Percentiles rank a stretch among this genome's conserved stretches.
Conservation (phyloP, 2,113 vertebrate genomes). For the Colius striatus region DNA sequence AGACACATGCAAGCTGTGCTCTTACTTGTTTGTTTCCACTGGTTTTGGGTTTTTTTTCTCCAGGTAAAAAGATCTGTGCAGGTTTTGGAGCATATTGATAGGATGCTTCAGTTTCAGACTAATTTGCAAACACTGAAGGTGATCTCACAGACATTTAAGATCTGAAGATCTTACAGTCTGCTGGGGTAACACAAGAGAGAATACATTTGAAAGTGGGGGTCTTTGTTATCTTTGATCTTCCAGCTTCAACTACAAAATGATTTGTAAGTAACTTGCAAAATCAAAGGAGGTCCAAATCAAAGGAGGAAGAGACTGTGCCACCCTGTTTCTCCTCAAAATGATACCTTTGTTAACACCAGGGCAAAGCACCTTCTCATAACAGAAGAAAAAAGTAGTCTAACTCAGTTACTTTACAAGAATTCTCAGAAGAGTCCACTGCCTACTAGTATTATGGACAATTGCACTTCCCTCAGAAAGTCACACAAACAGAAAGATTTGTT, state of each 20-base stretch:
- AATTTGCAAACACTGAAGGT: background rate
- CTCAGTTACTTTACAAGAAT: background rate
- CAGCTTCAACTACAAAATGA: background rate
- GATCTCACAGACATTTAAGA: background rate
- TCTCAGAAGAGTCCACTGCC: background rate
- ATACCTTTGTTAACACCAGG: background rate
- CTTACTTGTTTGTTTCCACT: background rate
- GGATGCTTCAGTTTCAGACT: background rate
- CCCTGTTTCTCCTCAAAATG: background rate
- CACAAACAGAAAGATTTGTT: background rate
- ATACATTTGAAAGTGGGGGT: background rate
- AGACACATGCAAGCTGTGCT: background rate
- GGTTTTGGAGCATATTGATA: background rate
- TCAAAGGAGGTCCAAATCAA: background rate
- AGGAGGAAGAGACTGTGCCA: background rate
- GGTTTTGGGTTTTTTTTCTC: background rate
- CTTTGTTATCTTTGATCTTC: background rate
- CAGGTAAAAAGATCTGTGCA: background rate
- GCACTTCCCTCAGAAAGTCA: background rate
- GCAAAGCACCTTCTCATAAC: background rate
- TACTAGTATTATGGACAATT: too few species aligned
- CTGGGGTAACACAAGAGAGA: fast-evolving
- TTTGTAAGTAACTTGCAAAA: background rate
- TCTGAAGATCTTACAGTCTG: background rate
- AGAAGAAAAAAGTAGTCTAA: background rate